Base-by-base conservation (phyloP, 1,140 invertebrate genomes). In the Zaprionus tsacasi region DNA sequence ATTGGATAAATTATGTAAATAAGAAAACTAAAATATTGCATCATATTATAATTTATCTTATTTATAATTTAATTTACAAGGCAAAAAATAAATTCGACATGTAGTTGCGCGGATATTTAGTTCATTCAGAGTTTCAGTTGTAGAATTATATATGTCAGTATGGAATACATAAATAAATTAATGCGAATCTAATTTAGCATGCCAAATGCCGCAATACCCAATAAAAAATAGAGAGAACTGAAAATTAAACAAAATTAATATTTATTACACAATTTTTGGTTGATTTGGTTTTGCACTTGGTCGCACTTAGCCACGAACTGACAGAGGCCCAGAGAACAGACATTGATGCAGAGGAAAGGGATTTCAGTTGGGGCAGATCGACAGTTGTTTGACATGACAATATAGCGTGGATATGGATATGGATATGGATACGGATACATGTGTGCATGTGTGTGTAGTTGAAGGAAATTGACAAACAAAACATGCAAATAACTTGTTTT, bases 251-350 rank as follows among this genome's bases (percentile, higher is more conserved):
- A 33, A 65, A 87, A 82, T 86, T 77, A 87, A 82, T 76, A 79
- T 86, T 86, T 87, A 82, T 87, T 74, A 77, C 70, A 61, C 67
- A 80, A 72, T 76, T 82, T 88, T 88, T 81, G 83, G 83, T 88
- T 78, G 79, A 81, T 88, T 88, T 88, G 83, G 83, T 78, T 88
- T 88, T 80, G 73, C 83, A 80, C 83, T 88, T 87, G 80, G 70
- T 63, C 69, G 74, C 72, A 70, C 69, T 65, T 73, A 30, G 45
- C 33, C 60, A 70, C 70, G 54, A 61, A 56, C 68, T 72, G 50
- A 48, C 54, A 59, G 52, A 58, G n/a, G n/a, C 0, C 40, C 35
- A 27, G n/a, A 27, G 25, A 60, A 27, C 65, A 35, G 52, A 64
- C 61, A 70, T 33, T 40, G 21, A 30, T 48, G 48, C 58, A 27